Evolutionary conservation across 1,140 invertebrate species (phyloP), one percentile per base, ranked within the genome.

Genomic region (Drosophila pallidifrons): DNA sequence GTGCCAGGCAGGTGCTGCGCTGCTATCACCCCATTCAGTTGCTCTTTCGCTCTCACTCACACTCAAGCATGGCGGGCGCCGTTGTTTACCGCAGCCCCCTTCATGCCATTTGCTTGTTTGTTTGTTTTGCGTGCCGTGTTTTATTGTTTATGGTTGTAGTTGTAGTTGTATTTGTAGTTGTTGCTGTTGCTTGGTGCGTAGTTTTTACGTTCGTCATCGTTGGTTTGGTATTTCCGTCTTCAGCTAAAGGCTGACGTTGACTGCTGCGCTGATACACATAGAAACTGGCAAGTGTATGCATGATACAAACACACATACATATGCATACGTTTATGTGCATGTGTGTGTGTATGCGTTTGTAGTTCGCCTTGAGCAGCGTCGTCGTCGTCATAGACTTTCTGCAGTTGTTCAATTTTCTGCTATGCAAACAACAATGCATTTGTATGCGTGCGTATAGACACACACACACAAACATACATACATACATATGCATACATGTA

Each of bases 201-300:
- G 81, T 89, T 89, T 88, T 89, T 89, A 89, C 78, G 85, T 89
- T 89, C 85, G 85, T 89, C 85, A 89, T 89, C 85, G 72, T 82
- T 87, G 72, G 80, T 78, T 79, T 89, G 85, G 85, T 85, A 89
- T 89, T 89, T 89, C 85, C 85, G 85, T 89, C 85, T 89, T 89
- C 67, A 81, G 85, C 85, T 67, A 25, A 54, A 64, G 73, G 32
- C 75, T 64, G 69, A 54, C 61, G 74, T 38, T 46, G 47, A 66
- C 76, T 57, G 47, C 63, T 65, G 63, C 64, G 81, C 46, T 46
- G 20, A 28, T 49, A 41, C 38, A 47, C 41, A 54, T 46, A 54
- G 5, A 32, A 32, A 8, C 30, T 32, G 5, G 30, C 16, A 13
- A 55, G 43, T 55, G 16, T 60, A 45, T 58, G 55, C 47, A 43